Evolutionary conservation across 2,797 vertebrate species (phyloP).

Genomic region (Pseudomugil gertrudae): DNA sequence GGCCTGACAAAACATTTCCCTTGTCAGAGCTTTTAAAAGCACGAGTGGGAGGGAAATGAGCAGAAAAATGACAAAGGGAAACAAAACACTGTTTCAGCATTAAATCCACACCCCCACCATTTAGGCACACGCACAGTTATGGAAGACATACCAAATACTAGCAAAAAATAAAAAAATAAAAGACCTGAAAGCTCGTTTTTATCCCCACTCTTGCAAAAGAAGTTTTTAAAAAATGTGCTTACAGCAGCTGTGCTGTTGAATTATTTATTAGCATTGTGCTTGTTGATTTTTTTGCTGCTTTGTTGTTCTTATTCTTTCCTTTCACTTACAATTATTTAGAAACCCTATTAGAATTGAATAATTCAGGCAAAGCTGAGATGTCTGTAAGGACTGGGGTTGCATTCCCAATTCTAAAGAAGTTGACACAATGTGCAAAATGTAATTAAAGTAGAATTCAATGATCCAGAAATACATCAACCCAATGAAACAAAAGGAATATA

Average conservation of each 20-base stretch:
- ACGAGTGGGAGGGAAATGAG: slow-evolving; percentile 40
- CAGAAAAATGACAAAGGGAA: slow-evolving; percentile 30
- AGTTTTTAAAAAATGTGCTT: slow-evolving; percentile 47
- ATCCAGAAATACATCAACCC: too few relatives aligned
- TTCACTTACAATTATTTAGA: slow-evolving; percentile 6
- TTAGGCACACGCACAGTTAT: neutral
- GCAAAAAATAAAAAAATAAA: slow-evolving; percentile 31
- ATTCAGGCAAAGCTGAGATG: slow-evolving; percentile 5
- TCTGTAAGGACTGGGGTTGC: neutral
- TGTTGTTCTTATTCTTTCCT: slow-evolving; percentile 30
- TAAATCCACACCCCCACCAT: slow-evolving; percentile 9
- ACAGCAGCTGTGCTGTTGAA: slow-evolving; percentile 45
- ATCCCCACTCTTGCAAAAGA: slow-evolving; percentile 23
- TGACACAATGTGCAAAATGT: too few relatives aligned
- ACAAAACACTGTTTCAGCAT: slow-evolving; percentile 55
- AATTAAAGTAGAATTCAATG: too few relatives aligned
- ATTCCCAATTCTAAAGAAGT: too few relatives aligned
- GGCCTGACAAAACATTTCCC: slow-evolving; percentile 53
- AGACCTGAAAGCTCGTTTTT: slow-evolving; percentile 29
- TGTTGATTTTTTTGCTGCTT: slow-evolving; percentile 23
- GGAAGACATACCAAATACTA: slow-evolving; percentile 1
- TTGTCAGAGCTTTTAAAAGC: slow-evolving; percentile 62
- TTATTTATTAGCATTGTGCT: slow-evolving; percentile 30
- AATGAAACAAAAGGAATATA: too few relatives aligned
- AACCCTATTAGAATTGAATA: slow-evolving; percentile 17